Conservation (phyloP, 2,113 vertebrate species). For the Acrocephalus arundinaceus region DNA sequence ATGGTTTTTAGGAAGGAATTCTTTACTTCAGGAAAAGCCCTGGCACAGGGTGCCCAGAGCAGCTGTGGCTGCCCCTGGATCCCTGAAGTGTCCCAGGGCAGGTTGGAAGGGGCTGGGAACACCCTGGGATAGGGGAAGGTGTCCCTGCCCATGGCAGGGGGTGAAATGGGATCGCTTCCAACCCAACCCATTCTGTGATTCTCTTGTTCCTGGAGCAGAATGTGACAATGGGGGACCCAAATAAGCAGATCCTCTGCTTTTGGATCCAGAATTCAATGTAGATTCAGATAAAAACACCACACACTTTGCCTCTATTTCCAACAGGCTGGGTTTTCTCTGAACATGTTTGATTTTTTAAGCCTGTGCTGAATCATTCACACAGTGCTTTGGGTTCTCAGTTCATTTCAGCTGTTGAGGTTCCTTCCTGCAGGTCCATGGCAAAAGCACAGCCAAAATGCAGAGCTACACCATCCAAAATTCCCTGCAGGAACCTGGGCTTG, state of each 20-base stretch:
- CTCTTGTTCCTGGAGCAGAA: not conserved
- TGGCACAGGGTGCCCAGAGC: not conserved
- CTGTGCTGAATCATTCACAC: not conserved
- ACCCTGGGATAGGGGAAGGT: accelerated
- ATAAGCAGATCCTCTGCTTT: not conserved
- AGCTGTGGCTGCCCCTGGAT: not conserved
- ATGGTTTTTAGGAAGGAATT: not conserved
- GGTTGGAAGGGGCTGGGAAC: accelerated
- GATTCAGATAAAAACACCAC: not conserved
- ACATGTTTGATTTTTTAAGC: not conserved
- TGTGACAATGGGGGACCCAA: accelerated
- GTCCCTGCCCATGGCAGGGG: not conserved
- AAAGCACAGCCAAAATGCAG: not conserved
- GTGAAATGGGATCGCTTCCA: too few relatives aligned
- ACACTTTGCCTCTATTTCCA: not conserved
- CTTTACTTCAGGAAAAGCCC: not conserved
- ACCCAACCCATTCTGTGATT: not conserved
- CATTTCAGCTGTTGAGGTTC: not conserved
- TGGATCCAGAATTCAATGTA: not conserved
- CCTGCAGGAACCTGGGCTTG: not conserved
- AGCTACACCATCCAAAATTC: not conserved
- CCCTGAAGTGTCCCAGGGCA: not conserved
- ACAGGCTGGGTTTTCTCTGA: not conserved
- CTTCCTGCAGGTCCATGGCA: not conserved
- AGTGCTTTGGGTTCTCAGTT: not conserved